These are phyloP conservation scores for Napeogenes inachia DNA, from an alignment of 2,888 invertebrate genomes.

Conservation along the genomic window DNA sequence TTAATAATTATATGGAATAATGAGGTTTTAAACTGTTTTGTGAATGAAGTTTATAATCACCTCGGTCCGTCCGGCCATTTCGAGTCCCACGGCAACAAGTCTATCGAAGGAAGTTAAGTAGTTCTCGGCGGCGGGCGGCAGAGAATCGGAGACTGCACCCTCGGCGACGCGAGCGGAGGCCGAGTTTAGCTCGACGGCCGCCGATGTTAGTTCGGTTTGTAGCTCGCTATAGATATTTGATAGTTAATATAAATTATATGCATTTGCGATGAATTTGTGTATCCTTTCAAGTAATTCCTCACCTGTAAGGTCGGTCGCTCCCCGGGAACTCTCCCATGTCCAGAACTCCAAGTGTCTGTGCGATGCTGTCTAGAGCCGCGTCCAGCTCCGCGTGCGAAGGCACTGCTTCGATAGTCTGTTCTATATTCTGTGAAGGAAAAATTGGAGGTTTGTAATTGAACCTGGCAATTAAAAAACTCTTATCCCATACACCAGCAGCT, in stretches of 20 bases:
- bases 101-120: constrained; percentile 88
- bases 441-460: constrained; percentile 1
- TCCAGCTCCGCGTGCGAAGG: constrained; percentile 98
- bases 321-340: constrained; percentile 86
- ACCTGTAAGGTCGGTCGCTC: constrained; percentile 84
- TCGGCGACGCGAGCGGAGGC: constrained; percentile 90
- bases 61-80: constrained; percentile 89
- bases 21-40: too few species aligned
- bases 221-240: constrained; percentile 77
- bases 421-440: constrained; percentile 65
- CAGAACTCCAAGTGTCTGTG: constrained; percentile 84
- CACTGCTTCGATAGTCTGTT: constrained; percentile 85
- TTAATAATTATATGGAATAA: too few species aligned
- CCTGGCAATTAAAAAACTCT: background rate
- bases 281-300: constrained; percentile 16
- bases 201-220: constrained; percentile 89
- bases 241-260: background rate
- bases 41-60: constrained; percentile 37
- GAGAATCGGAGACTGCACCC: constrained; percentile 82
- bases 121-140: constrained; percentile 85
- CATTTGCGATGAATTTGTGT: too few species aligned
- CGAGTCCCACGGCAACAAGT: constrained; percentile 86
- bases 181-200: constrained; percentile 87
- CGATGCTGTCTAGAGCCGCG: constrained; percentile 88
- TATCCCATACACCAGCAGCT: too few species aligned